Conservation (phyloP, 2,113 vertebrate genomes). For the Motacilla alba region DNA sequence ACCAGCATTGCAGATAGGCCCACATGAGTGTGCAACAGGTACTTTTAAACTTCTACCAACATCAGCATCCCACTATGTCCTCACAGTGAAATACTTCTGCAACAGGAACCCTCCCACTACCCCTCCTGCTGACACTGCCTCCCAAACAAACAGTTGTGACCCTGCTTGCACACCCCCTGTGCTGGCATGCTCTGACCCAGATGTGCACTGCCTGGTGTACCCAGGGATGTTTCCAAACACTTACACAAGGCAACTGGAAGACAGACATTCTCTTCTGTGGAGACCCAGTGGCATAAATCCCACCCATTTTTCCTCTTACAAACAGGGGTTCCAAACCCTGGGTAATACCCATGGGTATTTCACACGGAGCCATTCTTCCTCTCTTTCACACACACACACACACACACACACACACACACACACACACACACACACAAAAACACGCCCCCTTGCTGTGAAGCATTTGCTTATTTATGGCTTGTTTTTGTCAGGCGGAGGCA, state of each 20-base stretch:
- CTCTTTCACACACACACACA: not conserved
- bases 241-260: not conserved
- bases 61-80: not conserved
- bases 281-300: not conserved
- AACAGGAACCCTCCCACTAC: not conserved
- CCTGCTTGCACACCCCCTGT: rapidly evolving
- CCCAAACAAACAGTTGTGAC: not conserved
- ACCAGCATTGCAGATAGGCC: not conserved
- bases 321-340: not conserved
- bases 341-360: not conserved
- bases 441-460: conserved; percentile 45
- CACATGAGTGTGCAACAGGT: not conserved
- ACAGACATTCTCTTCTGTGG: not conserved
- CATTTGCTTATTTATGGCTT: conserved; percentile 69
- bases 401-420: not conserved
- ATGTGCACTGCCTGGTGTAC: not conserved
- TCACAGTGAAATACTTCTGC: not conserved
- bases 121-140: not conserved
- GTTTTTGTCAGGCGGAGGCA: conserved; percentile 62
- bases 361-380: not conserved
- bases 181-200: not conserved
- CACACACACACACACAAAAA: not conserved
- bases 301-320: not conserved
- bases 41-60: not conserved
- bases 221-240: conserved; percentile 11